A percentile compares a stretch with the other conserved stretches of the same genome.
phyloP scores from a whole-genome alignment of 2,888 invertebrate species.

The Hesperia comma region DNA sequence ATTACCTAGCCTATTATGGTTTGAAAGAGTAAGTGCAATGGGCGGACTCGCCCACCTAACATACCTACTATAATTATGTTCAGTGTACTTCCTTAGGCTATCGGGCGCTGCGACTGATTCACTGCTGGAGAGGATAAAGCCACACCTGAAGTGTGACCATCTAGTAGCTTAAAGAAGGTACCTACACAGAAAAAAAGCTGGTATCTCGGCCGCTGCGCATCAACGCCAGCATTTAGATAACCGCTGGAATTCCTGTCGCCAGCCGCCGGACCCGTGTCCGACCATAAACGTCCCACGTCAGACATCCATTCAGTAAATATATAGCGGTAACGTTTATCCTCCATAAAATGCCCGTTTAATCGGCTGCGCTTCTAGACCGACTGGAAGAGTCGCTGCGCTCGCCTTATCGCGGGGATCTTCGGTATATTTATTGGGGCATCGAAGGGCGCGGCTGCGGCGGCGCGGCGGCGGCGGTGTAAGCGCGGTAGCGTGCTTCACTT shows the following conservation, averaged over 20 bases:
- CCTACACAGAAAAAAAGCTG: background rate
- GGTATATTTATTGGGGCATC: conserved; percentile 76
- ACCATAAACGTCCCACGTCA: conserved; percentile 35
- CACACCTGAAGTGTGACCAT: background rate
- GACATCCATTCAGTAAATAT: conserved; percentile 39
- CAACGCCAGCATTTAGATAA: conserved; percentile 40
- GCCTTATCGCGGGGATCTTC: conserved; percentile 70
- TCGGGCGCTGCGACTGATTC: too few species aligned
- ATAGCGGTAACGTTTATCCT: conserved; percentile 31
- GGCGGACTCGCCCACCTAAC: too few species aligned
- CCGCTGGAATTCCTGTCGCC: conserved; percentile 41
- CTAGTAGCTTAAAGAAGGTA: background rate
- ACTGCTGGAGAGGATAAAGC: background rate
- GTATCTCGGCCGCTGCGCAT: background rate
- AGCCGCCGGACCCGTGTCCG: conserved; percentile 22
- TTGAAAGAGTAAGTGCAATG: too few species aligned
- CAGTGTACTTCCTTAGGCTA: too few species aligned
- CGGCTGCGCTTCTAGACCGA: conserved; percentile 58
- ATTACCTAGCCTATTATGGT: too few species aligned
- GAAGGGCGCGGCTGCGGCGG: conserved; percentile 53
- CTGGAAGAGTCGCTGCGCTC: conserved; percentile 41
- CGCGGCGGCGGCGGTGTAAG: conserved; percentile 58
- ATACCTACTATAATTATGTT: too few species aligned
- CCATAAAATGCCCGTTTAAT: conserved; percentile 66
- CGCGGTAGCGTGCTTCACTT: conserved; percentile 76